Evolutionary conservation across 2,797 vertebrate genomes (phyloP).

Genomic region (Pelobates cultripes): DNA sequence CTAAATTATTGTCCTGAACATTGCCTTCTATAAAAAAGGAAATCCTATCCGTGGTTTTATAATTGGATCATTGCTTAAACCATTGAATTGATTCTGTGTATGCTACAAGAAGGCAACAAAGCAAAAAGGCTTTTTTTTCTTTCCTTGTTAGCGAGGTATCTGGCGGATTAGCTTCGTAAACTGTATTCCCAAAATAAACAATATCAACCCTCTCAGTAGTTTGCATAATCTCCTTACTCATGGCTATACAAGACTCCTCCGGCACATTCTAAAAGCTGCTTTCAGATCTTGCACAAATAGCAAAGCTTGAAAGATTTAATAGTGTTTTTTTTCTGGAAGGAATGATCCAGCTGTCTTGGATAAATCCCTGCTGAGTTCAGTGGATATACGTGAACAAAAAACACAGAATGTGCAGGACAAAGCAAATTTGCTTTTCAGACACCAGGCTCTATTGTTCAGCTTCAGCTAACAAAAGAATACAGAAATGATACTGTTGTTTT

Average conservation of each 20-base stretch:
- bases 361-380: constrained; percentile 71
- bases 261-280: constrained; percentile 71
- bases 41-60: constrained; percentile 12
- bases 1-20: constrained; percentile 7
- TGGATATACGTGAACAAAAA: constrained; percentile 68
- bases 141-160: constrained; percentile 66
- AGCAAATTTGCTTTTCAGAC: constrained; percentile 68
- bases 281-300: constrained; percentile 70
- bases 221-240: constrained; percentile 73
- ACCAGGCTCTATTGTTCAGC: constrained; percentile 61
- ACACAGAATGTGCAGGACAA: constrained; percentile 68
- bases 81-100: constrained; percentile 27
- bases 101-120: constrained; percentile 41
- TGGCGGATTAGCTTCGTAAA: constrained; percentile 58
- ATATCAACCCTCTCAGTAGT: constrained; percentile 59
- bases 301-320: constrained; percentile 64
- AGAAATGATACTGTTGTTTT: constrained; percentile 45
- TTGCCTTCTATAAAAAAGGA: constrained; percentile 2
- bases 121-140: constrained; percentile 32
- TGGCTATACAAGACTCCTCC: constrained; percentile 65
- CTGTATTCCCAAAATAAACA: constrained; percentile 55
- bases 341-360: constrained; percentile 64
- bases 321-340: constrained; percentile 59
- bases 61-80: constrained; percentile 30
- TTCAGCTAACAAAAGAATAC: constrained; percentile 55